Evolutionary conservation across 2,113 vertebrate species (phyloP).

Genomic region (Halichoerus grypus): DNA sequence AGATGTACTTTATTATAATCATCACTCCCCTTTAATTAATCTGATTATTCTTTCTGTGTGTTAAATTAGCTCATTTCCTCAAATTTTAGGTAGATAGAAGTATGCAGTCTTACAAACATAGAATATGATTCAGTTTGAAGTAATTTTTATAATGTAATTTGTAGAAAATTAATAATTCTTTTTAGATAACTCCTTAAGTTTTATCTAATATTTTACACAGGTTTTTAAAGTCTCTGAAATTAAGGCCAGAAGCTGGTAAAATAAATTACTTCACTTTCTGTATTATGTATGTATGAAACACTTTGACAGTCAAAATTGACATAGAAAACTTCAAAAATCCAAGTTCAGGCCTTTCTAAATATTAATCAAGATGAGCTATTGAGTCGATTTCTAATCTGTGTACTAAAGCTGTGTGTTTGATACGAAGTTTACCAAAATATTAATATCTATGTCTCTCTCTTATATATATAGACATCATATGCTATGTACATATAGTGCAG

Average conservation of each 20-base stretch:
- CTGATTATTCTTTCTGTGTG: not conserved
- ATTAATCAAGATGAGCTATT: not conserved
- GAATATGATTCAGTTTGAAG: not conserved
- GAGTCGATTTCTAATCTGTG: not conserved
- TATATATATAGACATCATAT: not conserved
- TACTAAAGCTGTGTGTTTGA: not conserved
- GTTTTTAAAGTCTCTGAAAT: slow-evolving; percentile 9
- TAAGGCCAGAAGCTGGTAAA: not conserved
- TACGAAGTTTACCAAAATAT: not conserved
- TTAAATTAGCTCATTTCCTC: slow-evolving; percentile 10
- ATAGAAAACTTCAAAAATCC: slow-evolving; percentile 34
- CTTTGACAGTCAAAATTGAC: not conserved
- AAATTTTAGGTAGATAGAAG: slow-evolving; percentile 34
- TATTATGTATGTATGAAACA: not conserved
- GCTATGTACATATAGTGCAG: not conserved
- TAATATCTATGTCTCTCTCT: not conserved
- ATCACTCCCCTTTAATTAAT: not conserved
- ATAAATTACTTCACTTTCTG: not conserved
- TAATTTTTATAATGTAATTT: slow-evolving; percentile 23
- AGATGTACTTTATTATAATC: not conserved
- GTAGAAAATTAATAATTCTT: not conserved
- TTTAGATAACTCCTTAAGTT: not conserved
- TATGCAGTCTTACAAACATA: not conserved
- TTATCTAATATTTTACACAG: slow-evolving; percentile 6
- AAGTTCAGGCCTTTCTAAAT: not conserved